phyloP scores from a whole-genome alignment of 2,113 vertebrate genomes.

The Eclectus roratus region DNA sequence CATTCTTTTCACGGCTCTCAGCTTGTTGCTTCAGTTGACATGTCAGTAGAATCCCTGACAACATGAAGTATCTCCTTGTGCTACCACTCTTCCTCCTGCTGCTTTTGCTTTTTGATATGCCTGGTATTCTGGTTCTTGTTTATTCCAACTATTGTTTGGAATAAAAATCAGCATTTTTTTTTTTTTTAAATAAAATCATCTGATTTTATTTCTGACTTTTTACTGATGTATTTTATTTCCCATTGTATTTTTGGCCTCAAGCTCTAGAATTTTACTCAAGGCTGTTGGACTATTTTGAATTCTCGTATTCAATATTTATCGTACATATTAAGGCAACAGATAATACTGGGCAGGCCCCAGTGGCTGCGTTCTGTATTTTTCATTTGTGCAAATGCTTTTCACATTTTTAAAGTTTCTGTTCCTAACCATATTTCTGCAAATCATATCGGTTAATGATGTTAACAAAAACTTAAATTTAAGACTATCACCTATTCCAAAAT shows the following conservation, averaged over 20 bases:
- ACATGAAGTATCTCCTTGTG: not conserved
- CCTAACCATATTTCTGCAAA: not conserved
- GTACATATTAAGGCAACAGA: not conserved
- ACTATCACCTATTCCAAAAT: not conserved
- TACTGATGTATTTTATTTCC: not conserved
- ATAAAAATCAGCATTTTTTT: not conserved
- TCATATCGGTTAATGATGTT: not conserved
- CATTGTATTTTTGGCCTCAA: not conserved
- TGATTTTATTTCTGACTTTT: not conserved
- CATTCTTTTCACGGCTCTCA: conserved; percentile 8
- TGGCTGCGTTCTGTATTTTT: not conserved
- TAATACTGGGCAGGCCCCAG: not conserved
- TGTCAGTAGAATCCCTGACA: not conserved
- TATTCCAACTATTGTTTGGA: not conserved
- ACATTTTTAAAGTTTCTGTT: not conserved
- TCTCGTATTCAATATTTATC: not conserved
- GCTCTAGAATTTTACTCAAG: not conserved
- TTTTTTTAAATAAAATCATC: not conserved
- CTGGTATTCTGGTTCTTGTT: not conserved
- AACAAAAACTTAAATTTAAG: not conserved
- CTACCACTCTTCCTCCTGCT: not conserved
- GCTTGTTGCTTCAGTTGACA: not conserved
- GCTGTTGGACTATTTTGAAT: not conserved
- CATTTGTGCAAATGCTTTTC: not conserved
- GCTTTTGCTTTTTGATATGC: not conserved